Conservation (phyloP, 2,797 vertebrate species). For the Ptychobarbus kaznakovi region DNA sequence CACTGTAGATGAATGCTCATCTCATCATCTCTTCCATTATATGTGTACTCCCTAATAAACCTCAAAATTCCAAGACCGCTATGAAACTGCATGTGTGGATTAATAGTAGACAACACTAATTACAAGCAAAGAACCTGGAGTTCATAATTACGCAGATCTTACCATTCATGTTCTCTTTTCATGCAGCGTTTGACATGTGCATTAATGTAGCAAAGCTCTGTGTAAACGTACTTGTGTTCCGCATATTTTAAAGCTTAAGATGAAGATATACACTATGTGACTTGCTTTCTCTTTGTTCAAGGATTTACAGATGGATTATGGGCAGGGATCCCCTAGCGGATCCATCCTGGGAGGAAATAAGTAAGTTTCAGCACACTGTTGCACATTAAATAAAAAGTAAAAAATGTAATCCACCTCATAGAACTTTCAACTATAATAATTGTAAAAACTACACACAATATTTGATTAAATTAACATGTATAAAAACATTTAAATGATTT, state of each 20-base stretch:
- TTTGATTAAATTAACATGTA: neutral
- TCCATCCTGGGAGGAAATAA: slow-evolving; percentile 84
- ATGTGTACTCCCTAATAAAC: slow-evolving; percentile 24
- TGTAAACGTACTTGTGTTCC: neutral
- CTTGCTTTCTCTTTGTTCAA: slow-evolving; percentile 59
- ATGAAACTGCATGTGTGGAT: neutral
- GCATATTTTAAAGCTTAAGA: neutral
- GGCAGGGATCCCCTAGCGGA: slow-evolving; percentile 76
- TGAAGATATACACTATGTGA: slow-evolving; percentile 3
- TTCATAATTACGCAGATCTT: neutral
- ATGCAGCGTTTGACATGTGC: slow-evolving; percentile 10
- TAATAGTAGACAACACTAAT: slow-evolving; percentile 15
- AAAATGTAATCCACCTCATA: neutral
- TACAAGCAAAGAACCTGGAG: neutral
- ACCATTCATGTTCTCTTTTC: slow-evolving; percentile 14
- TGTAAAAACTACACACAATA: neutral
- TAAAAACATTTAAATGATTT: neutral
- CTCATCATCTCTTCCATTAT: neutral
- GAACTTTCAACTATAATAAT: neutral
- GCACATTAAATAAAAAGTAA: neutral
- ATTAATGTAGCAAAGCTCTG: slow-evolving; percentile 13
- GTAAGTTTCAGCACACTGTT: slow-evolving; percentile 74
- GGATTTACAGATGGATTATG: slow-evolving; percentile 86
- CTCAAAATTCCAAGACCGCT: neutral
- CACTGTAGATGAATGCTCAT: slow-evolving; percentile 9